Percentiles rank a stretch among this genome's conserved stretches.
These are phyloP conservation scores for Agrypnia vestita DNA, from an alignment of 1,140 invertebrate species.

Conservation along the genomic window DNA sequence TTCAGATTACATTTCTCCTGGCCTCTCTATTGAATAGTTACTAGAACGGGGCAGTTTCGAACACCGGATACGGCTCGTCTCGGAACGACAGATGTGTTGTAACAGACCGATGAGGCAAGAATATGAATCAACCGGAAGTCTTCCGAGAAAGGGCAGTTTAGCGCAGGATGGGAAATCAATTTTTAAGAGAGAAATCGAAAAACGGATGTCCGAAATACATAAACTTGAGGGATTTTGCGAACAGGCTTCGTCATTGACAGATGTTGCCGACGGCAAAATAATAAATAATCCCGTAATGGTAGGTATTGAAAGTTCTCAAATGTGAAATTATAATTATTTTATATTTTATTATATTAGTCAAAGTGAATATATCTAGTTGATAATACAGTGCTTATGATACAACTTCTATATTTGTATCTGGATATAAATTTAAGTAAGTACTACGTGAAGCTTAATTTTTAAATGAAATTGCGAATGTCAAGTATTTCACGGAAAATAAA, in stretches of 20 bases:
- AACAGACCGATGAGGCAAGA: neutral
- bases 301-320: too few species aligned
- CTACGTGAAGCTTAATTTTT: too few species aligned
- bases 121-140: slow-evolving; percentile 14
- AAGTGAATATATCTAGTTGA: too few species aligned
- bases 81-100: slow-evolving; percentile 10
- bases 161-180: slow-evolving; percentile 21
- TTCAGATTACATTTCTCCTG: neutral
- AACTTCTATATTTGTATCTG: too few species aligned
- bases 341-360: too few species aligned
- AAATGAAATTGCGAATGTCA: too few species aligned
- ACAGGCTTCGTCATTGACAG: neutral
- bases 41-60: neutral
- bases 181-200: slow-evolving; percentile 24
- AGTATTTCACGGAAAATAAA: too few species aligned
- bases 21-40: neutral
- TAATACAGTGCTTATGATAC: too few species aligned
- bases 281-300: too few species aligned
- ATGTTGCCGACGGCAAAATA: neutral
- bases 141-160: neutral
- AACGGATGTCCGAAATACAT: slow-evolving; percentile 21
- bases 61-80: neutral
- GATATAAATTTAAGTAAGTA: too few species aligned
- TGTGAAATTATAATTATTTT: too few species aligned
- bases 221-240: slow-evolving; percentile 6